Evolutionary conservation across 2,888 invertebrate genomes (phyloP), one percentile per base, ranked within the genome.

Genomic region (Cheilosia urbana): DNA sequence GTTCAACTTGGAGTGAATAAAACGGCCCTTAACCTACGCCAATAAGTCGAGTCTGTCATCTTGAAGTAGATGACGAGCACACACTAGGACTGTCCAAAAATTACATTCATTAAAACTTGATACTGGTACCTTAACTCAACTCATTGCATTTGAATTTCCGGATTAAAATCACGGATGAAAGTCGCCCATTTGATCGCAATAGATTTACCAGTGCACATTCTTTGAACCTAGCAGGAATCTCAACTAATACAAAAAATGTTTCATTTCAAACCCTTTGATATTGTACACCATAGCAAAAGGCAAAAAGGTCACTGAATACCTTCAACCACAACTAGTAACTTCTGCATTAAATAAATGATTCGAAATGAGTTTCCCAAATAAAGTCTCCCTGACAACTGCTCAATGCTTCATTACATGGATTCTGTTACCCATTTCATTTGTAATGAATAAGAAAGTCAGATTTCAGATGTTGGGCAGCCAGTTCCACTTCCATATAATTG

Each of bases 301-400:
- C 24, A 51, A 17, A 45, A 45, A 6, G 45, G 49, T n/a, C 40
- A n/a, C 13, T 11, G 7, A 53, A 40, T 27, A 37, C 53, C 21
- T 9, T 9, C 4, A 37, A 13, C 37, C 11, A 11, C 40, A 66
- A n/a, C 66, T 40, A 66, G 13, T 17, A 40, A 34, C 66, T 66
- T 37, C 9, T 63, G 55, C 40, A 58, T 21, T 19, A 34, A 68
- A 49, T 68, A 53, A 68, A 76, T 51, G 5, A 51, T 60, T 73
- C 21, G 27, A 53, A 73, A 73, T 68, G 73, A 68, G 47, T 66
- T 62, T 73, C 66, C 55, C 53, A 68, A 53, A 53, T 40, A 55
- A 75, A 55, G n/a, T 45, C 40, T 68, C 40, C 37, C 37, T n/a
- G 19, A 9, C 11, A 27, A 15, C 37, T 45, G 27, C 15, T 53